phyloP scores from a whole-genome alignment of 2,888 invertebrate species.

The Cheilosia pagana region DNA sequence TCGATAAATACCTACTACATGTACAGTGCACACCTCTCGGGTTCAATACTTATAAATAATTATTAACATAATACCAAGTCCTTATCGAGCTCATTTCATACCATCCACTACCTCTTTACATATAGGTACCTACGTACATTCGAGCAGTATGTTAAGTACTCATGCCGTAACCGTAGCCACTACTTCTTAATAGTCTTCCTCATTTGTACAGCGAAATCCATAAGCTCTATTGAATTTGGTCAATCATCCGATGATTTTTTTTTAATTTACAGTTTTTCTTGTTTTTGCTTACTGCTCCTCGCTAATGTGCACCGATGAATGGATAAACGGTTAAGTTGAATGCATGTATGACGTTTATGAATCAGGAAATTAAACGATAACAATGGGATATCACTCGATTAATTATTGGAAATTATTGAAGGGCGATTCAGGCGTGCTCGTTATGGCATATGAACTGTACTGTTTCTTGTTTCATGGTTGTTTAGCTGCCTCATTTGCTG shows the following conservation, averaged over 20 bases:
- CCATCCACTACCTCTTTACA: too few species aligned
- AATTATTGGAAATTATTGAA: constrained; percentile 77
- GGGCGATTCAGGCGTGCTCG: constrained; percentile 73
- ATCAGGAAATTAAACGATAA: constrained; percentile 75
- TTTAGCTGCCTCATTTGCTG: constrained; percentile 57
- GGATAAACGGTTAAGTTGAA: constrained; percentile 60
- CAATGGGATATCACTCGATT: constrained; percentile 76
- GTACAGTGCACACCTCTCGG: too few species aligned
- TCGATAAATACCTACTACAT: too few species aligned
- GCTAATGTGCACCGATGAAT: constrained; percentile 57
- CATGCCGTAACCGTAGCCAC: not conserved
- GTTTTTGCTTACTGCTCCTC: constrained; percentile 33
- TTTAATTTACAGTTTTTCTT: constrained; percentile 15
- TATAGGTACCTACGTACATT: too few species aligned
- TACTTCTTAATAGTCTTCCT: constrained; percentile 3
- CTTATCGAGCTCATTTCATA: too few species aligned
- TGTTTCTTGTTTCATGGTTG: constrained; percentile 30
- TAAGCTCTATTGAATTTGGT: constrained; percentile 51
- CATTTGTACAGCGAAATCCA: constrained; percentile 14
- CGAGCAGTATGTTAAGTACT: too few species aligned
- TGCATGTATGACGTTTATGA: constrained; percentile 58
- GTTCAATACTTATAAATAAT: too few species aligned
- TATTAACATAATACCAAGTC: too few species aligned
- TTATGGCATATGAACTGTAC: constrained; percentile 36
- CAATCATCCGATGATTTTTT: constrained; percentile 52